phyloP scores from a whole-genome alignment of 2,888 invertebrate genomes.

The Ophion costatus region DNA sequence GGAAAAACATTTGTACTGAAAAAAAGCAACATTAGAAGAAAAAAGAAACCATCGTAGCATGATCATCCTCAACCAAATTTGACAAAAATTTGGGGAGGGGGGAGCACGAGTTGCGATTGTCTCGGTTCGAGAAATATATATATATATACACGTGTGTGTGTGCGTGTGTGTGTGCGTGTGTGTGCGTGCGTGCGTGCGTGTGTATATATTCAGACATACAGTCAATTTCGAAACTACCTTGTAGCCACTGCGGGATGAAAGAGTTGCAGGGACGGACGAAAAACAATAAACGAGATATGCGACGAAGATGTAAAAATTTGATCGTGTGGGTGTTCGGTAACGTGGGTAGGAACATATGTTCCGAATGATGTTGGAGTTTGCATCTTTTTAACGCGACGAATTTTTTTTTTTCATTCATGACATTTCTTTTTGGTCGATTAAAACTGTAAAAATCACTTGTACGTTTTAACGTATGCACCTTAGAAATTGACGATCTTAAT shows the following conservation, averaged over 20 bases:
- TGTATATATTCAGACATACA: slow-evolving; percentile 23
- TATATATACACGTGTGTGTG: too few species aligned
- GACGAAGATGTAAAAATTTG: slow-evolving; percentile 4
- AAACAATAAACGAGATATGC: neutral
- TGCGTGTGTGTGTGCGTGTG: too few species aligned
- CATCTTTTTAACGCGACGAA: too few species aligned
- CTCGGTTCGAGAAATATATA: slow-evolving; percentile 12
- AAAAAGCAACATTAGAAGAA: slow-evolving; percentile 8
- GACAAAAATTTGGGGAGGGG: slow-evolving; percentile 18
- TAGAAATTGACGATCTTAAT: too few species aligned
- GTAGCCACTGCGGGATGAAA: slow-evolving; percentile 39
- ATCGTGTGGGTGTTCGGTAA: slow-evolving; percentile 12
- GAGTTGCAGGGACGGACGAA: slow-evolving; percentile 20
- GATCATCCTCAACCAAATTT: slow-evolving; percentile 19
- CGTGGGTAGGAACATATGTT: neutral
- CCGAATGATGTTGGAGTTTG: neutral
- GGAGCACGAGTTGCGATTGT: slow-evolving; percentile 48
- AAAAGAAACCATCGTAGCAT: slow-evolving; percentile 1
- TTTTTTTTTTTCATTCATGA: too few species aligned
- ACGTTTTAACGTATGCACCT: too few species aligned
- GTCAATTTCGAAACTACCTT: slow-evolving; percentile 64
- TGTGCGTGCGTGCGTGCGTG: too few species aligned
- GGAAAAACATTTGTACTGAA: neutral
- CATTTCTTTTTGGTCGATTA: too few species aligned
- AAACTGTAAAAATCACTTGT: too few species aligned